Evolutionary conservation across 2,888 invertebrate genomes (phyloP).

Genomic region (Leptothorax acervorum): DNA sequence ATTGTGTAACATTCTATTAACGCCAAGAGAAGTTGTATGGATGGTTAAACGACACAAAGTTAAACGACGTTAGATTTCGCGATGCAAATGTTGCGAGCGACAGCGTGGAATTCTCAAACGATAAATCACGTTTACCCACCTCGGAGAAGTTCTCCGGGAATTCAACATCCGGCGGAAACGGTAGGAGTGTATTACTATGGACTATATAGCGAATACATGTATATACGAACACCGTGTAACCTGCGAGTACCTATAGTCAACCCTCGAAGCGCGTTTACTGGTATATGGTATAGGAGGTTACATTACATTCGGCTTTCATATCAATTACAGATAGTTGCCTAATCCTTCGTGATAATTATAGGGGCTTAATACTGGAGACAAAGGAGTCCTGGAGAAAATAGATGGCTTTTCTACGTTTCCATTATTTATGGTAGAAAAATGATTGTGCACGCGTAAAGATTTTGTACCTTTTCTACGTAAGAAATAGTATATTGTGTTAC

Average conservation of each 20-base stretch:
- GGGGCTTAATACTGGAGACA: neutral
- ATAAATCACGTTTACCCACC: constrained; percentile 46
- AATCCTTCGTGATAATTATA: neutral
- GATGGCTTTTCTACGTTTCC: neutral
- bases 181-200: constrained; percentile 11
- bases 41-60: neutral
- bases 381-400: neutral
- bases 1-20: neutral
- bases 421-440: neutral
- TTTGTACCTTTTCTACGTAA: no score
- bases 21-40: neutral
- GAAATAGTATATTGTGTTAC: no score
- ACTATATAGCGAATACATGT: neutral
- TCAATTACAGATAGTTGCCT: neutral
- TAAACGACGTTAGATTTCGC: neutral
- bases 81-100: constrained; percentile 11
- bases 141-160: constrained; percentile 53
- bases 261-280: constrained; percentile 5
- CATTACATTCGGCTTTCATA: neutral
- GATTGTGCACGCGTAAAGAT: neutral
- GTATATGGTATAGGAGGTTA: neutral
- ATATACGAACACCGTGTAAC: constrained; percentile 24
- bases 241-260: neutral
- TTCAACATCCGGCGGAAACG: constrained; percentile 60
- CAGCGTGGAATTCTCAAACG: neutral